Base-by-base conservation (phyloP, 2,888 invertebrate species). In the Tetanocera ferruginea region DNA sequence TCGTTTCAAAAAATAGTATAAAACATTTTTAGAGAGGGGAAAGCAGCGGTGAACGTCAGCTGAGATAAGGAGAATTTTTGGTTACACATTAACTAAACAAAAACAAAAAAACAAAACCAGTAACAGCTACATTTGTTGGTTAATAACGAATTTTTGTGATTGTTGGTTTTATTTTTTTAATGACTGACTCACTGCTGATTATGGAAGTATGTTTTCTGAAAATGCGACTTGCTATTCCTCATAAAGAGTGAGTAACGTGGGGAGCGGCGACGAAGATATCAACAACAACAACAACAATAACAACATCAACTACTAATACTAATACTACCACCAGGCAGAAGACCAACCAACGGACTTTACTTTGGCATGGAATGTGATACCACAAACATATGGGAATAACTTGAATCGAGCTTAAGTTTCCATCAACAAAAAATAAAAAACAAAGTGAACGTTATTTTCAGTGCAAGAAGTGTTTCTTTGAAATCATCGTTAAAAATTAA, bases 141-240 rank as follows among this genome's bases (percentile, higher is more conserved):
- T 62, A 19, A 75, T 34, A 60, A 17, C 31, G 66, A 66, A 52
- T 77, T 69, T 64, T 66, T 71, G 14, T 25, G 49, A 8, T 67
- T 57, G 55, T 31, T 57, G 67, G n/a, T 34, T n/a, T 72, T 72
- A 52, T 79, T 49, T 19, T 69, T 67, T 67, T 76, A 76, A 78
- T 74, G 81, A 76, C 72, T 78, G 81, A 81, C 76, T 81, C 80
- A 80, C 76, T 37, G 34, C 80, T 79, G 75, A 76, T 78, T 79
- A 81, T 80, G 81, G 78, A 76, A 76, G 60, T 70, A 70, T 70
- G 67, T 76, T 77, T 77, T 72, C 60, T 75, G 71, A 70, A 75
- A 76, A 67, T 75, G 52, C 23, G 51, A 71, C 70, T 57, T 23
- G 78, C 25, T 77, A 73, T 70, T 76, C 72, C 60, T 37, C 43